Conservation (phyloP, 1,140 invertebrate genomes). For the Drosophila orena region DNA sequence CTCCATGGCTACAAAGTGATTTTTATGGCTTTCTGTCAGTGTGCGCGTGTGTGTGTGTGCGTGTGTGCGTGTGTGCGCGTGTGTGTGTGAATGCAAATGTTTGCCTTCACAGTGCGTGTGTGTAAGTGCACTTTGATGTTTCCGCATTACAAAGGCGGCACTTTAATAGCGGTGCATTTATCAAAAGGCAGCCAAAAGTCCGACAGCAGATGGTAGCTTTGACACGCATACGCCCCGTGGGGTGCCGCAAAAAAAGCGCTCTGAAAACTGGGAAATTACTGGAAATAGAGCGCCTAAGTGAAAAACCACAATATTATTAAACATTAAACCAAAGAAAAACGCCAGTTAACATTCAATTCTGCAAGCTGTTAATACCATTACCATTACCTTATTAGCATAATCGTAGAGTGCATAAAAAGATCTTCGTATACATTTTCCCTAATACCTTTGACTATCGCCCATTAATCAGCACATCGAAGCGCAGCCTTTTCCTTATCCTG, state of each 20-base stretch:
- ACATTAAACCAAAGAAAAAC: neutral
- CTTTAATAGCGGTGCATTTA: constrained; percentile 75
- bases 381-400: too few relatives aligned
- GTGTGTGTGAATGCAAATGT: constrained; percentile 65
- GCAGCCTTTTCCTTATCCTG: constrained; percentile 62
- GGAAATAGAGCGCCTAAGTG: neutral
- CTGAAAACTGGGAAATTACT: neutral
- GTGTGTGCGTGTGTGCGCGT: constrained; percentile 40
- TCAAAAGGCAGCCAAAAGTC: constrained; percentile 66
- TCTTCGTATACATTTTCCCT: too few relatives aligned
- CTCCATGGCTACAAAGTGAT: constrained; percentile 78
- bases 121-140: constrained; percentile 73
- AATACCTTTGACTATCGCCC: constrained; percentile 6
- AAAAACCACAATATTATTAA: neutral
- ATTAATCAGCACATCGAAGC: constrained; percentile 37
- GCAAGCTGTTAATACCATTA: too few relatives aligned
- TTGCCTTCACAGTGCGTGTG: constrained; percentile 37
- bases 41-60: constrained; percentile 18
- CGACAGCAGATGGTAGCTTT: constrained; percentile 65
- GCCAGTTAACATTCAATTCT: neutral
- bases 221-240: constrained; percentile 77
- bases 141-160: constrained; percentile 75
- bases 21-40: constrained; percentile 74
- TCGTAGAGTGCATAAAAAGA: too few relatives aligned
- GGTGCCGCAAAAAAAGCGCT: constrained; percentile 2